Conservation (phyloP, 2,888 invertebrate genomes). For the Danaus chrysippus region DNA sequence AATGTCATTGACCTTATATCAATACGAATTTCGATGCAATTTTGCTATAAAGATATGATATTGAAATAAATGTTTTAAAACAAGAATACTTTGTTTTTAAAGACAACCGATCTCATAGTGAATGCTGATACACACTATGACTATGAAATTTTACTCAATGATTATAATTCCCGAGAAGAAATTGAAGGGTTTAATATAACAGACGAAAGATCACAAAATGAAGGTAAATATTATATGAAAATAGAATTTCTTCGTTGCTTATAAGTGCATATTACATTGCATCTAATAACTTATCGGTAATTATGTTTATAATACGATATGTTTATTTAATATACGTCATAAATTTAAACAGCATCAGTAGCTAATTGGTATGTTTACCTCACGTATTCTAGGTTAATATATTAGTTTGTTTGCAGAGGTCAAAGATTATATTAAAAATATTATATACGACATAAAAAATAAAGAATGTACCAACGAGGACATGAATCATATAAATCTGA, state of each 20-base stretch:
- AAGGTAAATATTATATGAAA: not conserved
- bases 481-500: slow-evolving; percentile 1
- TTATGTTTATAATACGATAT: too few species aligned
- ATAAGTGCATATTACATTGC: too few species aligned
- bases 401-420: too few species aligned
- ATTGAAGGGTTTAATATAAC: not conserved
- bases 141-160: not conserved
- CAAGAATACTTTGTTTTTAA: slow-evolving; percentile 1
- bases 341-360: too few species aligned
- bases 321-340: too few species aligned
- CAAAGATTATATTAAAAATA: not conserved
- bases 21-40: too few species aligned
- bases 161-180: not conserved
- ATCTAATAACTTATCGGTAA: too few species aligned
- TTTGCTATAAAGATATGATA: slow-evolving; percentile 25
- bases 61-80: slow-evolving; percentile 20
- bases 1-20: too few species aligned
- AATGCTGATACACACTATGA: not conserved
- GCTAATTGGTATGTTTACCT: too few species aligned
- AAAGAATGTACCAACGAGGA: not conserved
- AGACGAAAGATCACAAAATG: not conserved
- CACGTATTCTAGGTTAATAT: too few species aligned
- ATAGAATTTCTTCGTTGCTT: too few species aligned
- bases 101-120: not conserved
- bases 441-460: not conserved